phyloP scores from a whole-genome alignment of 1,140 invertebrate genomes.

The Trachymyrmex cornetzi region DNA sequence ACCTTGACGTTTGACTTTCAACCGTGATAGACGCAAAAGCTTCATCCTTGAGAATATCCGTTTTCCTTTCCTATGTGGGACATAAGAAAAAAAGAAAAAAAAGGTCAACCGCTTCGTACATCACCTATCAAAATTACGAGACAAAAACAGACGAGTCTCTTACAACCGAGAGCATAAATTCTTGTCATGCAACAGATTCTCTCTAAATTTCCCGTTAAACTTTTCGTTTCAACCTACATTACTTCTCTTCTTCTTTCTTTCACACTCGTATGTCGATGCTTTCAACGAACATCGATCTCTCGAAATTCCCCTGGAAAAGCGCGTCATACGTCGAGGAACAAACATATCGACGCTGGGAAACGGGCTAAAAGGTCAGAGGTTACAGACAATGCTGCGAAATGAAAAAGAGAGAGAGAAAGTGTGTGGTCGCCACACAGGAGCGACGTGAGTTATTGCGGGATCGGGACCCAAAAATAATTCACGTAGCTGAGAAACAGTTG shows the following conservation, averaged over 20 bases:
- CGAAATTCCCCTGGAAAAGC: conserved; percentile 42
- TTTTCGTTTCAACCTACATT: conserved; percentile 16
- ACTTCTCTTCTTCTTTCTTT: not conserved
- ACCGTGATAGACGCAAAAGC: not conserved
- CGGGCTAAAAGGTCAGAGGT: conserved; percentile 31
- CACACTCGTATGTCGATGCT: not conserved
- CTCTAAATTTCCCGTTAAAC: conserved; percentile 10
- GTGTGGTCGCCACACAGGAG: conserved; percentile 7
- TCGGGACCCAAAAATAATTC: conserved; percentile 36
- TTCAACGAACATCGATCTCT: conserved; percentile 47
- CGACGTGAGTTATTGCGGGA: conserved; percentile 40
- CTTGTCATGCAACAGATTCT: conserved; percentile 39
- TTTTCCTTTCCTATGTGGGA: not conserved
- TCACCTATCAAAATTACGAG: conserved; percentile 48
- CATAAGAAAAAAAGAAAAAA: conserved; percentile 23
- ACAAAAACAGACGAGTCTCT: conserved; percentile 19
- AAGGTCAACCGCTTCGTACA: not conserved
- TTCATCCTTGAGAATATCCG: conserved; percentile 18
- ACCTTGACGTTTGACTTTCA: conserved; percentile 26
- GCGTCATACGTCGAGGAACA: conserved; percentile 11
- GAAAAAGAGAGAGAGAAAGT: not conserved
- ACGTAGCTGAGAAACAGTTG: conserved; percentile 18
- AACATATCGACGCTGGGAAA: conserved; percentile 46
- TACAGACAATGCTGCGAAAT: conserved; percentile 20
- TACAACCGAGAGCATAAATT: conserved; percentile 32